phyloP scores from a whole-genome alignment of 2,113 vertebrate genomes.

The Columba livia region DNA sequence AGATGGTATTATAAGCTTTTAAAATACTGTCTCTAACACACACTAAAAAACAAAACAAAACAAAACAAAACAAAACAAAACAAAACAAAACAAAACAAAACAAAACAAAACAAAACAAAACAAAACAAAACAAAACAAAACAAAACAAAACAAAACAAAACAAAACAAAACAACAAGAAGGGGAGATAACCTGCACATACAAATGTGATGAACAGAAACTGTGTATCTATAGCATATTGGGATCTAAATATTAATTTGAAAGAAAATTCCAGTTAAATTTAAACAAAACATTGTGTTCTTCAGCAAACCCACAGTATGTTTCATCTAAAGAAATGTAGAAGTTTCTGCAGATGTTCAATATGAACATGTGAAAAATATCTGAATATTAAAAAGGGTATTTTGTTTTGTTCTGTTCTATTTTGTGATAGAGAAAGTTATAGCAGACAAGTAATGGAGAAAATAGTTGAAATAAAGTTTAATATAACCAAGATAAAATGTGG shows the following conservation, averaged over 20 bases:
- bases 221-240: background rate
- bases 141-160: too few relatives aligned
- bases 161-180: background rate
- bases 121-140: too few relatives aligned
- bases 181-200: background rate
- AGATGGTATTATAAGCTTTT: background rate
- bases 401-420: background rate
- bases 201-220: background rate
- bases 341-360: background rate
- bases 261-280: background rate
- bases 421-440: background rate
- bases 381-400: background rate
- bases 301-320: background rate
- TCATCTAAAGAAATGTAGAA: background rate
- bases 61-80: too few relatives aligned
- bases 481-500: background rate
- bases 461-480: background rate
- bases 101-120: too few relatives aligned
- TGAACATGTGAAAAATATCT: background rate
- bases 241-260: background rate
- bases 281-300: background rate
- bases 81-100: too few relatives aligned
- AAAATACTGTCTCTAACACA: background rate
- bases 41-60: too few relatives aligned
- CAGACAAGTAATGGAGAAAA: background rate